Percentiles rank a stretch among this genome's conserved stretches.
phyloP scores from a whole-genome alignment of 2,888 invertebrate species.

The Elegia similella region DNA sequence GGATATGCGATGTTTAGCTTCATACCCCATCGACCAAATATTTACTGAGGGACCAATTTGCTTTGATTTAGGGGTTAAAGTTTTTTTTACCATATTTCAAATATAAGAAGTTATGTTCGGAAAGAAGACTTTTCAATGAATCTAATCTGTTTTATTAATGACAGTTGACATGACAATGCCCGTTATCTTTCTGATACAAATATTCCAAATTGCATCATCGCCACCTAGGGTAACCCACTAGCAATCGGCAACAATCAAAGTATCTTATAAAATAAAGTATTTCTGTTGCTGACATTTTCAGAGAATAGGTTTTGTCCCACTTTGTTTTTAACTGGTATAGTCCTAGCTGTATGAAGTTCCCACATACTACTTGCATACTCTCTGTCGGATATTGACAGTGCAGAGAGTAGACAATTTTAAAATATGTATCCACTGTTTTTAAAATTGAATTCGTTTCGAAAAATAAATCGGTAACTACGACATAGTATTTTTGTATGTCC shows the following conservation, averaged over 20 bases:
- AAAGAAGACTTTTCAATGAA: constrained; percentile 15
- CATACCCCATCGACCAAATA: constrained; percentile 19
- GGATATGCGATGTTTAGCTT: constrained; percentile 15
- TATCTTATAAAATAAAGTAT: constrained; percentile 9
- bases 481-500: neutral
- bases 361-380: constrained; percentile 18
- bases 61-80: constrained; percentile 15
- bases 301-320: constrained; percentile 17
- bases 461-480: neutral
- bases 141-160: constrained; percentile 9
- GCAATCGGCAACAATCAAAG: constrained; percentile 1
- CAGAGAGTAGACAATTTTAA: constrained; percentile 17
- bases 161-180: constrained; percentile 5
- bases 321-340: constrained; percentile 20
- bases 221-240: constrained; percentile 1
- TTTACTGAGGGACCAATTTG: constrained; percentile 15
- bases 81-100: constrained; percentile 11
- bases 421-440: constrained; percentile 17
- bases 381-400: constrained; percentile 12
- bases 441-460: constrained; percentile 5
- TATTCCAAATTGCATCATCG: constrained; percentile 5
- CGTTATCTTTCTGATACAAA: constrained; percentile 13
- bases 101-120: constrained; percentile 18
- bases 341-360: constrained; percentile 19
- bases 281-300: constrained; percentile 11